Conservation (phyloP, 2,797 vertebrate species). For the Pseudochirops cupreus region DNA sequence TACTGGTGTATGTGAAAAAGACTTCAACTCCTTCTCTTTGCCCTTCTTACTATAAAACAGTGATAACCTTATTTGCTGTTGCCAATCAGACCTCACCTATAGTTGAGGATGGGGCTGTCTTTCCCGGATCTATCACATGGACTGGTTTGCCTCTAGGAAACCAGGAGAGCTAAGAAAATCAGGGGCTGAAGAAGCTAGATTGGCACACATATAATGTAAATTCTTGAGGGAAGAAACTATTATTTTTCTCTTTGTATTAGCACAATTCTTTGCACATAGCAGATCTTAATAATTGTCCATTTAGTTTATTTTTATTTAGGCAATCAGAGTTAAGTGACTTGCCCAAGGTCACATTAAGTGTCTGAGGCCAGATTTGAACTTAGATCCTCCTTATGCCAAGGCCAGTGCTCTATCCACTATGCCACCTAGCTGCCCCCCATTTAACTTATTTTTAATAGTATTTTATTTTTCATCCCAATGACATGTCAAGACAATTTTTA, state of each 20-base stretch:
- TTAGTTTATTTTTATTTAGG: background rate
- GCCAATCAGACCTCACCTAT: background rate
- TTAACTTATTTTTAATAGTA: too few species aligned
- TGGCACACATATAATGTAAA: background rate
- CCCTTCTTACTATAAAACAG: background rate
- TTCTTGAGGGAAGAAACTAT: background rate
- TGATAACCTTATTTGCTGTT: background rate
- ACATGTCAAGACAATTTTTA: too few species aligned
- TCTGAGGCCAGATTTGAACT: too few species aligned
- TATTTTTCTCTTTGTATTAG: background rate
- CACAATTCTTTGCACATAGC: background rate
- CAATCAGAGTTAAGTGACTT: too few species aligned
- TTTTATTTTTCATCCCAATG: too few species aligned
- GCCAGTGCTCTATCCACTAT: too few species aligned
- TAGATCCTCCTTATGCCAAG: too few species aligned
- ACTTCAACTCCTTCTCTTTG: background rate
- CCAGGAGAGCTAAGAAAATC: background rate
- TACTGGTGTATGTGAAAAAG: background rate
- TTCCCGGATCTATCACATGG: background rate
- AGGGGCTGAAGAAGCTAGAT: background rate
- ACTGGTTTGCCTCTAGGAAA: background rate
- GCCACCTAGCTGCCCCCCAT: too few species aligned
- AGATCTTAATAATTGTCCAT: background rate
- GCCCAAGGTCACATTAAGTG: too few species aligned
- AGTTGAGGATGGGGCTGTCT: background rate